Evolutionary conservation across 2,113 vertebrate species (phyloP).

Genomic region (Tetrax tetrax): DNA sequence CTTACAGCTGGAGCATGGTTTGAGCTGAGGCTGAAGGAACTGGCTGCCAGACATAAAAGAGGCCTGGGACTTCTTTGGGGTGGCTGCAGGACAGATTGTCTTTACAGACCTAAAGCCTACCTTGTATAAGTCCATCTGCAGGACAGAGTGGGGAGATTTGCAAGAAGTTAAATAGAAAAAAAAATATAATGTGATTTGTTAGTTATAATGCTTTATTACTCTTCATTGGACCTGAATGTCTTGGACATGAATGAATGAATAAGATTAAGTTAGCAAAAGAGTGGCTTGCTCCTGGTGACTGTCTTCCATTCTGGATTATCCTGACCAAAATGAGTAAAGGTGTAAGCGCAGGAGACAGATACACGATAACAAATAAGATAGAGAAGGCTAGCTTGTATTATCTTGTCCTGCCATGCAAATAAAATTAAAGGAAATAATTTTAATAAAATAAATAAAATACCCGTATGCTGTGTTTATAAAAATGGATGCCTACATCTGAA

Average conservation of each 20-base stretch:
- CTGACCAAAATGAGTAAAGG: not conserved
- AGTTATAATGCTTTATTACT: not conserved
- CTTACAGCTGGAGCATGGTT: not conserved
- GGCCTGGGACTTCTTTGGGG: not conserved
- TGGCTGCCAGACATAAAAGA: rapidly evolving
- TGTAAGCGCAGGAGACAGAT: not conserved
- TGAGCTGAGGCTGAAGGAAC: not conserved
- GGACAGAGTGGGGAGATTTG: not conserved
- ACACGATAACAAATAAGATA: not conserved
- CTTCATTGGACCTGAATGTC: not conserved
- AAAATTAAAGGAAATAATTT: not conserved
- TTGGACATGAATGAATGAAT: not conserved
- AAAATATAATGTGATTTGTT: not conserved
- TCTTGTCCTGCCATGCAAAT: not conserved
- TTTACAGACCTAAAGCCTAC: not conserved
- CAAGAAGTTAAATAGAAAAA: not conserved
- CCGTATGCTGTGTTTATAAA: not conserved
- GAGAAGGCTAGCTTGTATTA: not conserved
- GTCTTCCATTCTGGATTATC: not conserved
- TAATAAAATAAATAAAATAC: not conserved
- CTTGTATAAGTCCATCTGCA: rapidly evolving
- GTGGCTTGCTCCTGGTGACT: not conserved
- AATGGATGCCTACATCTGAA: not conserved
- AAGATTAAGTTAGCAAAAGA: not conserved
- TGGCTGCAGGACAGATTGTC: not conserved